phyloP scores from a whole-genome alignment of 2,113 vertebrate genomes.

The Antigone vipio region DNA sequence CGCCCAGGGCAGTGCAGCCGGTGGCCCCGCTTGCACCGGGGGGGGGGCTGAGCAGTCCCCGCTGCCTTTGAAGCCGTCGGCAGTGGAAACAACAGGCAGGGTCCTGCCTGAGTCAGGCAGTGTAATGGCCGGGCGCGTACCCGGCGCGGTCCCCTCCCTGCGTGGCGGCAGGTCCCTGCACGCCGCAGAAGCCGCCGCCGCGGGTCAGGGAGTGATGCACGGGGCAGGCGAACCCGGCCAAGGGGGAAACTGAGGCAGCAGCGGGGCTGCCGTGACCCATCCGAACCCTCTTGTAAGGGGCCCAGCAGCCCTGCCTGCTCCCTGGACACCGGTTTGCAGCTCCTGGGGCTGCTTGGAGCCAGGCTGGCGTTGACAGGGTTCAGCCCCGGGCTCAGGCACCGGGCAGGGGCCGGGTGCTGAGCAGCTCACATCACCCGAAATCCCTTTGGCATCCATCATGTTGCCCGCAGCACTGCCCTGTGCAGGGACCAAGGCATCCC shows the following conservation, averaged over 20 bases:
- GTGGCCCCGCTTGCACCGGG: not conserved
- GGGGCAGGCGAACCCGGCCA: not conserved
- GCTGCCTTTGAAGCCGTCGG: not conserved
- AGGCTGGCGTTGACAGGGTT: not conserved
- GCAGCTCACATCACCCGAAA: not conserved
- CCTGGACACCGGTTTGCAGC: not conserved
- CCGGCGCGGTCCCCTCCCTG: slow-evolving; percentile 44
- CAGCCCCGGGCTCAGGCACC: no score
- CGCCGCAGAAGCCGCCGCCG: not conserved
- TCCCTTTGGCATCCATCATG: not conserved
- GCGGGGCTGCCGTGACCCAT: not conserved
- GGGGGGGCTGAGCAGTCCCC: not conserved
- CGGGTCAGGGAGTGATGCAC: slow-evolving; percentile 5
- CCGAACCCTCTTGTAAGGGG: not conserved
- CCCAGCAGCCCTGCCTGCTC: not conserved
- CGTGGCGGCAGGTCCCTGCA: slow-evolving; percentile 63
- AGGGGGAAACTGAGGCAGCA: not conserved
- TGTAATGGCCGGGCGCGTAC: not conserved
- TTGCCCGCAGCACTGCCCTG: not conserved
- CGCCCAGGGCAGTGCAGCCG: rapidly evolving
- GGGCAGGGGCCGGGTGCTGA: not conserved
- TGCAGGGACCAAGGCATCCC: not conserved
- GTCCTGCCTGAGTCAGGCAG: slow-evolving; percentile 44
- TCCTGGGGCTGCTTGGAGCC: not conserved
- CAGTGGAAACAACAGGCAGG: slow-evolving; percentile 39